Base-by-base conservation (phyloP, 2,797 vertebrate genomes). In the Falco berigora region DNA sequence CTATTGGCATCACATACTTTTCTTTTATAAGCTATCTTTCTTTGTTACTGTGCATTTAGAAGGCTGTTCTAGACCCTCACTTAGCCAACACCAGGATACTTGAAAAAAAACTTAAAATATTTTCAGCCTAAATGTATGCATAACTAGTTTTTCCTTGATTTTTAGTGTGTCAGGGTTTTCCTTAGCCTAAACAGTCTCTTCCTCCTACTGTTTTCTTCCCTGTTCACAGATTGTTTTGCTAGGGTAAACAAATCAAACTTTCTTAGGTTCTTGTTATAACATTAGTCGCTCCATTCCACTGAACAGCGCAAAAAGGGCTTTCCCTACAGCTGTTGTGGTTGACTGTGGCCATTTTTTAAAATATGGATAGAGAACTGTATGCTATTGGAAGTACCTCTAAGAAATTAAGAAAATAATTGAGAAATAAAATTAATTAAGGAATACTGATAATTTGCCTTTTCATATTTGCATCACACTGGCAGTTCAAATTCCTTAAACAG, bases 221-320 rank as follows among this genome's bases (percentile, higher is more conserved):
- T 72, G 30, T 86, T 94, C 73, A 44, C 71, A 92, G 73, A 44
- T 75, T 61, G 25, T 55, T 94, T 92, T 91, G 22, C 64, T 86
- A 77, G 53, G 44, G 47, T 95, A 92, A 94, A 86, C 73, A 94
- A 86, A 83, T 90, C 40, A 68, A 81, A 90, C 40, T 76, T 83
- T 47, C 42, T 84, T 75, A 59, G 79, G 20, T 90, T 81, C 28
- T 38, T 66, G 18, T 66, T 92, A 58, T 30, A 55, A 28, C 14
- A 5, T 5, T 5, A 68, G 44, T 59, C 44, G 17, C 46, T 92
- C 42, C 11, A 9, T 66, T 87, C 11, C 63, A n/a, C 53, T n/a
- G 50, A 84, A 47, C 10, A 69, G 38, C 34, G 30, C 4, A 23
- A 46, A 58, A 79, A 59, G 4, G 8, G 21, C 10, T 80, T 75